Conservation (phyloP, 2,888 invertebrate species). For the Orthosia gothica region DNA sequence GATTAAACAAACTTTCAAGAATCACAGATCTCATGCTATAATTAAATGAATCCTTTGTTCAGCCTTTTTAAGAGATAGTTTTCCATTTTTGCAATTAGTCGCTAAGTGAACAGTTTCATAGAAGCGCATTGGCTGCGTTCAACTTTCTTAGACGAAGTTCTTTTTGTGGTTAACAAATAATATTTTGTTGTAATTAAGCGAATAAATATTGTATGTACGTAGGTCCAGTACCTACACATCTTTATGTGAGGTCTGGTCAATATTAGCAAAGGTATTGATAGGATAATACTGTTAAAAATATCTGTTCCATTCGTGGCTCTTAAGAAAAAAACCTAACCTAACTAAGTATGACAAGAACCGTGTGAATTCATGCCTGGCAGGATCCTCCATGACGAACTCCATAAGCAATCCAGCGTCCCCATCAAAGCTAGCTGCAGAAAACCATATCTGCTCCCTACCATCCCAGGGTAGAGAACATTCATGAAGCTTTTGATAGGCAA, state of each 20-base stretch:
- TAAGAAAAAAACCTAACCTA: too few species aligned
- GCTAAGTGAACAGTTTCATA: constrained; percentile 27
- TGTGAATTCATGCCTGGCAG: background rate
- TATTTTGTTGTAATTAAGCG: constrained; percentile 14
- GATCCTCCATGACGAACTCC: background rate
- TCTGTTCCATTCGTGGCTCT: too few species aligned
- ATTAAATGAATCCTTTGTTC: constrained; percentile 27
- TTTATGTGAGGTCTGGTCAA: too few species aligned
- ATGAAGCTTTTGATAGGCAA: too few species aligned
- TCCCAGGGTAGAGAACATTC: too few species aligned
- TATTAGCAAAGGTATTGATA: too few species aligned
- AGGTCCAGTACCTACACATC: too few species aligned
- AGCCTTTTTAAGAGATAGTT: background rate
- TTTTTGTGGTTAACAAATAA: constrained; percentile 7
- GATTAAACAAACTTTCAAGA: background rate
- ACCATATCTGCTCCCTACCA: too few species aligned
- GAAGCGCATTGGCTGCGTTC: constrained; percentile 19
- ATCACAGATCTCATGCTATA: constrained; percentile 1
- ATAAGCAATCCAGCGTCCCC: background rate
- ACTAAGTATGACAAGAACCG: too few species aligned
- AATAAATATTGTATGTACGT: too few species aligned
- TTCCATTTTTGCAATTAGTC: constrained; percentile 46
- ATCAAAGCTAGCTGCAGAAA: background rate
- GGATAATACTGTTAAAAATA: too few species aligned
- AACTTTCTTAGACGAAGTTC: constrained; percentile 1